These are phyloP conservation scores for Mesitornis unicolor DNA, from an alignment of 2,113 vertebrate species.

Conservation along the genomic window DNA sequence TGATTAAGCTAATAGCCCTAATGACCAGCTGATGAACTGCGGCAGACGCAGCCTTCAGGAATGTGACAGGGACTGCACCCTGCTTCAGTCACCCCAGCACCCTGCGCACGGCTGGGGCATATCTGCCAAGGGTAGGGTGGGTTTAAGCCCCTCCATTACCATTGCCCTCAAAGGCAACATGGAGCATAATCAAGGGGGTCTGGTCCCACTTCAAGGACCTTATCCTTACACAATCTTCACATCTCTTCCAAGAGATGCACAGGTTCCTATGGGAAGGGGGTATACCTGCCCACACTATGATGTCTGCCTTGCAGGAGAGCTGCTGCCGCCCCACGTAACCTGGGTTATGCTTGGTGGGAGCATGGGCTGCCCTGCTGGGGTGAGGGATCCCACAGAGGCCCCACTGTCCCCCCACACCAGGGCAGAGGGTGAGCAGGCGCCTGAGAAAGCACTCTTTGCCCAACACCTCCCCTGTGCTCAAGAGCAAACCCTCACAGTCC, in stretches of 20 bases:
- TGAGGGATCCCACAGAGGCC: neutral
- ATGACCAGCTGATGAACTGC: neutral
- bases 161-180: fast-evolving
- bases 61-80: neutral
- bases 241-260: neutral
- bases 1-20: conserved; percentile 18
- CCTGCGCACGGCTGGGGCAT: fast-evolving
- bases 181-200: fast-evolving
- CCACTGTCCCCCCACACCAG: fast-evolving
- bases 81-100: fast-evolving
- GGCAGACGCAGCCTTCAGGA: neutral
- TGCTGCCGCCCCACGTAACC: neutral
- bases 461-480: neutral
- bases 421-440: neutral
- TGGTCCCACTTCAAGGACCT: neutral
- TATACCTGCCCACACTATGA: fast-evolving
- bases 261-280: fast-evolving
- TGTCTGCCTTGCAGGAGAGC: neutral
- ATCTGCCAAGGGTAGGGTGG: fast-evolving
- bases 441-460: neutral
- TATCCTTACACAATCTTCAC: fast-evolving
- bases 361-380: neutral
- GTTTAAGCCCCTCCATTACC: neutral
- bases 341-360: fast-evolving
- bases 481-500: neutral